phyloP scores from a whole-genome alignment of 2,888 invertebrate genomes.

The Ptycholaimellus sp. region DNA sequence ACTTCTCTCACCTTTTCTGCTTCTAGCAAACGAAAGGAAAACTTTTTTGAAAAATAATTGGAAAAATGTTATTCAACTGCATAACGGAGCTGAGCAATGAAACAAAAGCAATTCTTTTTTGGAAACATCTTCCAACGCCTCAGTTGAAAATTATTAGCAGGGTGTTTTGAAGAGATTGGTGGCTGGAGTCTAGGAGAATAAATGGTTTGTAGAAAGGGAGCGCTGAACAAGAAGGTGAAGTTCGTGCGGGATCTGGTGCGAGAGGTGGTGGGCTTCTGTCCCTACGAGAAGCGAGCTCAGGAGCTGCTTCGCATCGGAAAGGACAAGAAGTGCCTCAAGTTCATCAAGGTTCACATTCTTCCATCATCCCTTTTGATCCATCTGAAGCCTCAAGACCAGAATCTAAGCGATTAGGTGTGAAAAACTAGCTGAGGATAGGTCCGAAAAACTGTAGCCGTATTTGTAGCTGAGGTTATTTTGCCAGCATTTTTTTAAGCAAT shows the following conservation, averaged over 20 bases:
- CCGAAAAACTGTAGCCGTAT: not conserved
- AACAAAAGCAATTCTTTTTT: not conserved
- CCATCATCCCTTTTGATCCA: not conserved
- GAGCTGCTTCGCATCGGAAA: conserved; percentile 90
- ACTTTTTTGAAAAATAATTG: too few species aligned
- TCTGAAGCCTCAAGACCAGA: not conserved
- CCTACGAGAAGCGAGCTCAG: conserved; percentile 93
- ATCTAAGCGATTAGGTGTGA: not conserved
- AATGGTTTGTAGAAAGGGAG: too few species aligned
- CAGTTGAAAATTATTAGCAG: too few species aligned
- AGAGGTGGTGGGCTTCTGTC: conserved; percentile 90
- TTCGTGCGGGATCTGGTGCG: conserved; percentile 84
- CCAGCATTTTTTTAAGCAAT: too few species aligned
- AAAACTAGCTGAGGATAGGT: not conserved
- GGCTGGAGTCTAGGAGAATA: too few species aligned
- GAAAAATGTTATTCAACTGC: too few species aligned
- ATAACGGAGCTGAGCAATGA: too few species aligned
- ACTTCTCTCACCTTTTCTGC: too few species aligned
- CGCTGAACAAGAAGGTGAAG: conserved; percentile 50
- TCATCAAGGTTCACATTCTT: conserved; percentile 56
- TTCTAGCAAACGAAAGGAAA: too few species aligned
- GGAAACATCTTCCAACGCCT: not conserved
- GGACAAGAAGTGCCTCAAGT: conserved; percentile 90
- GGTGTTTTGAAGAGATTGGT: too few species aligned
- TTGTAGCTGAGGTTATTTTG: not conserved